These are phyloP conservation scores for Lepidostoma basale DNA, from an alignment of 1,140 invertebrate species.

Conservation along the genomic window DNA sequence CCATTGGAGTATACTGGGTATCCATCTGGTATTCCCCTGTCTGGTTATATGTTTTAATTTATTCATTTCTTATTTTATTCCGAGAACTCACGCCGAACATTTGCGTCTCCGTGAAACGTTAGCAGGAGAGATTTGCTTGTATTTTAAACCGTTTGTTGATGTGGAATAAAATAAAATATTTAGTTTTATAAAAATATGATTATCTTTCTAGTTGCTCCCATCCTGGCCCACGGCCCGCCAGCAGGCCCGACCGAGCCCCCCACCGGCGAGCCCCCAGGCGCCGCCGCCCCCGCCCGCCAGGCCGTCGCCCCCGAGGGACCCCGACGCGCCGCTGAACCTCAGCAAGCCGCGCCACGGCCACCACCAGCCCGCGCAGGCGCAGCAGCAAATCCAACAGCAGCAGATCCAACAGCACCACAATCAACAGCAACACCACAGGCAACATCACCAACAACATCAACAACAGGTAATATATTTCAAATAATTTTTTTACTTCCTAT, in stretches of 20 bases:
- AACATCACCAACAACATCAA: conserved; percentile 15
- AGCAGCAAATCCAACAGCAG: conserved; percentile 48
- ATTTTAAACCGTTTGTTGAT: too few relatives aligned
- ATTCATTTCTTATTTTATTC: too few relatives aligned
- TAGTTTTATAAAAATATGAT: too few relatives aligned
- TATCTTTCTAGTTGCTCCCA: background rate
- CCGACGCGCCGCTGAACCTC: conserved; percentile 86
- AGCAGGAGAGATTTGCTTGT: too few relatives aligned
- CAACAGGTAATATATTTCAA: background rate
- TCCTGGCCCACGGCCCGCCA: conserved; percentile 4
- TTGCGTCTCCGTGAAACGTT: too few relatives aligned
- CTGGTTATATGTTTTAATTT: too few relatives aligned
- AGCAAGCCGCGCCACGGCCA: conserved; percentile 82
- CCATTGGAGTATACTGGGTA: too few relatives aligned
- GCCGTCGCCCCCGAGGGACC: conserved; percentile 61
- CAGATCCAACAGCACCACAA: conserved; percentile 37
- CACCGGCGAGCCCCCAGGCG: conserved; percentile 51
- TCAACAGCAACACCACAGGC: conserved; percentile 18
- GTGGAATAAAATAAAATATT: too few relatives aligned
- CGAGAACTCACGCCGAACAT: too few relatives aligned
- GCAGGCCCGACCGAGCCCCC: background rate
- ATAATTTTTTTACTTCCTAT: background rate
- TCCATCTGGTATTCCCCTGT: too few relatives aligned
- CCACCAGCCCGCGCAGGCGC: too few relatives aligned
- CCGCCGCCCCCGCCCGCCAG: conserved; percentile 54